Base-by-base conservation (phyloP, 2,888 invertebrate genomes). In the Peribatodes rhomboidaria region DNA sequence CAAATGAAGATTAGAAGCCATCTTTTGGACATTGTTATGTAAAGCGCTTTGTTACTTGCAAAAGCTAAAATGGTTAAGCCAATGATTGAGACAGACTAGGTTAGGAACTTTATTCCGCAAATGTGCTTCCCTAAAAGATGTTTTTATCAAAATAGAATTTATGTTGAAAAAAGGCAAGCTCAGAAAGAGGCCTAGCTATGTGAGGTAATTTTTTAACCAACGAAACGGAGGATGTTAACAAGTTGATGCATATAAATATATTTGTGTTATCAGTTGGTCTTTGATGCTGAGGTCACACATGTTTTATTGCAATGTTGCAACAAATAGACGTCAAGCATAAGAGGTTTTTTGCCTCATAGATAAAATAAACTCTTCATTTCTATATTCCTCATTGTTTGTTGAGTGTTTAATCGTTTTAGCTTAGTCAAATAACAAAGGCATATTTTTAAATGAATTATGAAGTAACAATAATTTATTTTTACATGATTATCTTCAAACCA, bases 381-480 rank as follows among this genome's bases (percentile, higher is more conserved):
- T n/a, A n/a, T 27, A 35, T 35, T 35, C 35, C 6, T 11, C 35
- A 35, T 35, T 35, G 9, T 35, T 35, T 1, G 8, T 41, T 6
- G 0, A 41, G 11, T 22, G 1, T 14, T 44, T 18, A n/a, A 57
- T 52, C 31, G 41, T 56, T 57, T 62, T 39, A 56, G 46, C 22
- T 61, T 57, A 47, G 13, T 35, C 56, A 61, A 47, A 31, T 44
- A 49, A 54, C 27, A 57, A 31, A 20, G 54, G 18, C 52, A 54
- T 50, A 20, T 49, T 46, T 58, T n/a, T 16, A 63, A 62, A 55
- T 44, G 27, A 66, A 62, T 39, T 44, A 57, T 56, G 22, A 39
- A 22, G 27, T 39, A 41, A 60, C 59, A 47, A 44, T 55, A 18
- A 64, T 55, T 65, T 65, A 56, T 65, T 61, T 61, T 65, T 54